phyloP scores from a whole-genome alignment of 2,113 vertebrate species.

The Eulacestoma nigropectus region DNA sequence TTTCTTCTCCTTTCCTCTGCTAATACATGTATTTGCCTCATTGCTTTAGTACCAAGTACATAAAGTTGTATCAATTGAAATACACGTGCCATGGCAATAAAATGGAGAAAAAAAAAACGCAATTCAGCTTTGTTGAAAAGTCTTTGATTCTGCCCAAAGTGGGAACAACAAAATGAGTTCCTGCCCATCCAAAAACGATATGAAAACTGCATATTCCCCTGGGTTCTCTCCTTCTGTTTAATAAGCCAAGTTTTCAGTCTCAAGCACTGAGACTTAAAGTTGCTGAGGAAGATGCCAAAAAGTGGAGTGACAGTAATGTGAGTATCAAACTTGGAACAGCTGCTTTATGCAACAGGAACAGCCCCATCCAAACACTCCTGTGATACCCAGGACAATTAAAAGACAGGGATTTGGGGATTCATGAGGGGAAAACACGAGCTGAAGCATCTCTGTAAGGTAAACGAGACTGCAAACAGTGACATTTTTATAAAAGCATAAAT shows the following conservation, averaged over 20 bases:
- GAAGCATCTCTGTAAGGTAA: neutral
- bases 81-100: neutral
- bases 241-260: neutral
- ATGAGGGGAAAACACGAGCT: neutral
- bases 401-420: neutral
- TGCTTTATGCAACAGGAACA: neutral
- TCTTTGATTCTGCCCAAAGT: neutral
- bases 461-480: accelerated
- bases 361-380: neutral
- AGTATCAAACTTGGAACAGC: neutral
- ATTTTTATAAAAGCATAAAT: neutral
- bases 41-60: neutral
- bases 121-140: neutral
- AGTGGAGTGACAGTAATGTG: neutral
- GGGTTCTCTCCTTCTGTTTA: neutral
- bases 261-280: neutral
- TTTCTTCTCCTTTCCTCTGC: neutral
- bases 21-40: neutral
- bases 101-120: neutral
- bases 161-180: neutral
- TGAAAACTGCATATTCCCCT: neutral
- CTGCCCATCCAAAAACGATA: neutral
- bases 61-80: neutral
- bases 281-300: neutral
- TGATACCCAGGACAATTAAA: neutral